phyloP scores from a whole-genome alignment of 2,797 vertebrate species.

The Betta splendens region DNA sequence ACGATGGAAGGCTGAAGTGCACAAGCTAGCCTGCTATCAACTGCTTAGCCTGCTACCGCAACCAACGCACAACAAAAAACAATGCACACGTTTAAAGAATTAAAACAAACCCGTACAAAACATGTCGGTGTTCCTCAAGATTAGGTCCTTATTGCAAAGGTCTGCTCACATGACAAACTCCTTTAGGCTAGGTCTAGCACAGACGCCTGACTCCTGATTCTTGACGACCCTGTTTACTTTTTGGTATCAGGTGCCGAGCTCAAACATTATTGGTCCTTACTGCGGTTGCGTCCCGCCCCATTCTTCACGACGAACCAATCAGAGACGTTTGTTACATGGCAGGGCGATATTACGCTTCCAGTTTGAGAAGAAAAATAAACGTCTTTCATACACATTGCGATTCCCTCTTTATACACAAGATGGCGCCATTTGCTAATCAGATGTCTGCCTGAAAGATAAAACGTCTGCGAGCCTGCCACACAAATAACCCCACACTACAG shows the following conservation, averaged over 20 bases:
- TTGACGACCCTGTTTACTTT: conserved; percentile 68
- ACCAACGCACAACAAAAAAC: conserved; percentile 12
- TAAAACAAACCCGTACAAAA: neutral
- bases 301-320: conserved; percentile 41
- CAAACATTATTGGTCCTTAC: conserved; percentile 45
- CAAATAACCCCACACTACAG: neutral
- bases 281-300: conserved; percentile 15
- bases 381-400: too few relatives aligned
- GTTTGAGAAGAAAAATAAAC: neutral
- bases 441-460: neutral
- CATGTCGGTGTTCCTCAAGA: neutral
- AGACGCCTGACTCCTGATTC: conserved; percentile 21
- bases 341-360: neutral
- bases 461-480: neutral
- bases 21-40: conserved; percentile 11
- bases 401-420: too few relatives aligned
- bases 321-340: neutral
- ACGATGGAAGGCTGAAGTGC: conserved; percentile 2
- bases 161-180: neutral
- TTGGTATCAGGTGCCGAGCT: conserved; percentile 31
- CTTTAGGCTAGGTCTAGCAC: accelerated
- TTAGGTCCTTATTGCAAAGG: neutral
- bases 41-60: conserved; percentile 32
- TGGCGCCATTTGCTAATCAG: conserved; percentile 36
- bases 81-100: neutral